A percentile compares a stretch with the other conserved stretches of the same genome.
These are phyloP conservation scores for Reinhardtius hippoglossoides DNA, from an alignment of 2,113 vertebrate genomes.

Conservation along the genomic window DNA sequence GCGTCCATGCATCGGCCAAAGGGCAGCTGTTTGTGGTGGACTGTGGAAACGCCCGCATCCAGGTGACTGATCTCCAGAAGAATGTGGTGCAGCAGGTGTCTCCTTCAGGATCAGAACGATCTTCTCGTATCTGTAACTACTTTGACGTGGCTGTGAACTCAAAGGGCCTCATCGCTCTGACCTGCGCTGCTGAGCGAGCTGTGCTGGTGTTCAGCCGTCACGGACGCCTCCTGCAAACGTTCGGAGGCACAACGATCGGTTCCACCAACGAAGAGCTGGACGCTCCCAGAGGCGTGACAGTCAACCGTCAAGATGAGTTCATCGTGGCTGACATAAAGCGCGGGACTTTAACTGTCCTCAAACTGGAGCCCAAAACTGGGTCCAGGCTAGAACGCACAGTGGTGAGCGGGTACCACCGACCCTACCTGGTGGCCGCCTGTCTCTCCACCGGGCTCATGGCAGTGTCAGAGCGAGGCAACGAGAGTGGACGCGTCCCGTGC, in stretches of 20 bases:
- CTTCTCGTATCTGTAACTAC: constrained; percentile 80
- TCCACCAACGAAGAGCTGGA: constrained; percentile 78
- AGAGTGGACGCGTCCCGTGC: constrained; percentile 81
- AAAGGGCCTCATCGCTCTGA: constrained; percentile 84
- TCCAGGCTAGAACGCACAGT: constrained; percentile 78
- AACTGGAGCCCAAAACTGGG: constrained; percentile 79
- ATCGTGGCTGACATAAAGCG: constrained; percentile 85
- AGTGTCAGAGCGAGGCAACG: constrained; percentile 83
- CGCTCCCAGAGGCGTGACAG: constrained; percentile 83
- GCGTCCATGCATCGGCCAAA: constrained; percentile 77
- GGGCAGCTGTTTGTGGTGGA: constrained; percentile 86
- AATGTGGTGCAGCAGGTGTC: constrained; percentile 84
- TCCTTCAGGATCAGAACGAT: constrained; percentile 67
- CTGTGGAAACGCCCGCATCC: constrained; percentile 85
- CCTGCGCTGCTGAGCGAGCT: constrained; percentile 80
- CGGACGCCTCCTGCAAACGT: constrained; percentile 83
- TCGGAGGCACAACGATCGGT: constrained; percentile 75
- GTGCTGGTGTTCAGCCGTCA: constrained; percentile 84
- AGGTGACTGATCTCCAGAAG: constrained; percentile 81
- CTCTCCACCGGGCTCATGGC: constrained; percentile 80
- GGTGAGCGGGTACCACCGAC: constrained; percentile 83
- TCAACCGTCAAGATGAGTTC: constrained; percentile 80
- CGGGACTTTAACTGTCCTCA: constrained; percentile 80
- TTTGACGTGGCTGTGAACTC: constrained; percentile 86
- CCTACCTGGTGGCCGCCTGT: constrained; percentile 83